A percentile compares a stretch with the other conserved stretches of the same genome.
phyloP scores from a whole-genome alignment of 2,113 vertebrate species.

The Ageneiosus marmoratus region DNA sequence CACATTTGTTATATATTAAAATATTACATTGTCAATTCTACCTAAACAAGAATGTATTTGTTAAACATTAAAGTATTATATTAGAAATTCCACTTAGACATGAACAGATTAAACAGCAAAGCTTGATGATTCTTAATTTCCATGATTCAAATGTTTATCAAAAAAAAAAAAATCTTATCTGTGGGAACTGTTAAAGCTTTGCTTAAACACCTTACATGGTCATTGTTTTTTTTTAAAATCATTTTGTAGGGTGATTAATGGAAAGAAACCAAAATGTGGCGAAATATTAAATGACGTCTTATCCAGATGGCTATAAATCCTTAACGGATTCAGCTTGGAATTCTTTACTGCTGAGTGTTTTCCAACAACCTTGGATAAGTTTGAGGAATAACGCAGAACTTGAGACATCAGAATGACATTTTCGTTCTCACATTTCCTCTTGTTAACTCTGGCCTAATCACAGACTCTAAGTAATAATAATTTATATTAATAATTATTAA shows the following conservation, averaged over 20 bases:
- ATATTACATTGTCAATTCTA: neutral
- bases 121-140: neutral
- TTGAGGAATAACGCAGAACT: neutral
- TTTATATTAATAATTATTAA: neutral
- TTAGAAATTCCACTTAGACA: neutral
- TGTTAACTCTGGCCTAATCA: conserved; percentile 11
- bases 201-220: neutral
- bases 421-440: neutral
- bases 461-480: neutral
- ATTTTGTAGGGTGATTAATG: too few relatives aligned
- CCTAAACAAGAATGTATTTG: too few relatives aligned
- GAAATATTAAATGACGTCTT: neutral
- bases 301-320: neutral
- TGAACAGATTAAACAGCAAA: neutral
- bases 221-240: neutral
- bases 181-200: neutral
- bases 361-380: neutral
- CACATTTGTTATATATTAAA: neutral
- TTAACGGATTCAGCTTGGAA: neutral
- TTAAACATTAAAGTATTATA: neutral
- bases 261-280: neutral
- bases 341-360: neutral
- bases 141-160: neutral
- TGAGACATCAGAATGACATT: conserved; percentile 24
- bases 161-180: neutral